phyloP scores from a whole-genome alignment of 2,797 vertebrate species.

The Melanogrammus aeglefinus region DNA sequence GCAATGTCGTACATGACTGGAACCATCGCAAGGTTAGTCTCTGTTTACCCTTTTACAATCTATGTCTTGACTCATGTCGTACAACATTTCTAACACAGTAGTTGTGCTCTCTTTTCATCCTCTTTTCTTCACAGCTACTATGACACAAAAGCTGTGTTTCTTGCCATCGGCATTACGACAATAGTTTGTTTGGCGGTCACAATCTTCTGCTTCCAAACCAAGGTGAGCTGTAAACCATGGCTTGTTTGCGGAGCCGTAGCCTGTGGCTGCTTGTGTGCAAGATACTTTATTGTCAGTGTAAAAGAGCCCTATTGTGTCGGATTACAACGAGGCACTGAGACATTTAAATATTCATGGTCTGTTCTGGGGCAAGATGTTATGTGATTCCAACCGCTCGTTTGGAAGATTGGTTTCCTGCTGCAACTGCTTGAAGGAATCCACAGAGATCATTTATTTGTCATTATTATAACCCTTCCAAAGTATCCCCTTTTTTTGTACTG shows the following conservation, averaged over 20 bases:
- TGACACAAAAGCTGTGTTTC: slow-evolving; percentile 82
- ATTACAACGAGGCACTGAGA: slow-evolving; percentile 68
- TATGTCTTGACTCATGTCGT: neutral
- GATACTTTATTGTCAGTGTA: slow-evolving; percentile 68
- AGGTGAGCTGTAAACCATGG: slow-evolving; percentile 69
- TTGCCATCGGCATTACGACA: slow-evolving; percentile 87
- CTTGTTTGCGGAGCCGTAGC: slow-evolving; percentile 40
- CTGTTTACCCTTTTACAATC: slow-evolving; percentile 30
- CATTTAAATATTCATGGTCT: slow-evolving; percentile 74
- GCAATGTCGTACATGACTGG: slow-evolving; percentile 91
- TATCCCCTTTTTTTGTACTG: neutral
- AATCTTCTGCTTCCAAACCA: slow-evolving; percentile 97
- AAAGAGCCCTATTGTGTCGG: slow-evolving; percentile 72
- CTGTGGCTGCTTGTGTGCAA: slow-evolving; percentile 47
- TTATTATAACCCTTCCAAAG: neutral
- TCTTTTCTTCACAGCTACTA: slow-evolving; percentile 73
- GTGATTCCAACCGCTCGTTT: slow-evolving; percentile 39
- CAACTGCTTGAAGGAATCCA: neutral
- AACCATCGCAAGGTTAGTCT: slow-evolving; percentile 85
- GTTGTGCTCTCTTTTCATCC: neutral
- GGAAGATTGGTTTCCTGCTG: neutral
- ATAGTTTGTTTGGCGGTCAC: slow-evolving; percentile 87
- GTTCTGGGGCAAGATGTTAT: slow-evolving; percentile 45
- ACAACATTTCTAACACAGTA: neutral
- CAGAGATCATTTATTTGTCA: neutral